Percentiles rank a stretch among this genome's conserved stretches.
These are phyloP conservation scores for Sericinus montela DNA, from an alignment of 2,888 invertebrate species.

Conservation along the genomic window DNA sequence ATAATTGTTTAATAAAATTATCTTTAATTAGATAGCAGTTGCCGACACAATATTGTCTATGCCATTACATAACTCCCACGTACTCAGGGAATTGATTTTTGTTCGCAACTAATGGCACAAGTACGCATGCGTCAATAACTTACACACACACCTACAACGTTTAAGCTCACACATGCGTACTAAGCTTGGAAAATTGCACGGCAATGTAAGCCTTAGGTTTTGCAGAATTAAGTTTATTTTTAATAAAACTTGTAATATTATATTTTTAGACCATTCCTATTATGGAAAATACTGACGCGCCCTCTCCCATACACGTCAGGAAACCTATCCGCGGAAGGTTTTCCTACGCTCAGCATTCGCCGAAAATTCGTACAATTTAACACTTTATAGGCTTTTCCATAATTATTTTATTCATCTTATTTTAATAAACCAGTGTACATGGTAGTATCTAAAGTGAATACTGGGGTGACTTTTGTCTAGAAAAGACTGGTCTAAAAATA, in stretches of 20 bases:
- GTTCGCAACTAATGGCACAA: slow-evolving; percentile 43
- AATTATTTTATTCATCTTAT: slow-evolving; percentile 30
- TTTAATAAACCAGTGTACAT: slow-evolving; percentile 28
- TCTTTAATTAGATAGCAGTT: slow-evolving; percentile 51
- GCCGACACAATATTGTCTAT: slow-evolving; percentile 51
- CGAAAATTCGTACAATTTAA: slow-evolving; percentile 52
- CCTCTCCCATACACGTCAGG: slow-evolving; percentile 72
- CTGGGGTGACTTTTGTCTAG: slow-evolving; percentile 24
- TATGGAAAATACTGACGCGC: slow-evolving; percentile 61
- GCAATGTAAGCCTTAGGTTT: slow-evolving; percentile 27
- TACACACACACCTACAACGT: slow-evolving; percentile 47
- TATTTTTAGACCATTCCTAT: slow-evolving; percentile 74
- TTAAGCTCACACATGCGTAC: slow-evolving; percentile 40
- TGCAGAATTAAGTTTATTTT: slow-evolving; percentile 25
- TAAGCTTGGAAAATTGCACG: slow-evolving; percentile 21
- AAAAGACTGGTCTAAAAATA: slow-evolving; percentile 56
- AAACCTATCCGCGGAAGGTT: slow-evolving; percentile 66
- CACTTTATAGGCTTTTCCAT: slow-evolving; percentile 30
- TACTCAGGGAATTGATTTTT: slow-evolving; percentile 72
- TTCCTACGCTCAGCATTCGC: slow-evolving; percentile 60
- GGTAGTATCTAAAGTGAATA: slow-evolving; percentile 28
- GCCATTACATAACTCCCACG: slow-evolving; percentile 73
- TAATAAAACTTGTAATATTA: slow-evolving; percentile 25
- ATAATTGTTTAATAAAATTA: slow-evolving; percentile 37
- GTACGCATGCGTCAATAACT: slow-evolving; percentile 61